Conservation (phyloP, 2,113 vertebrate genomes). For the Misgurnus mizolepis region DNA sequence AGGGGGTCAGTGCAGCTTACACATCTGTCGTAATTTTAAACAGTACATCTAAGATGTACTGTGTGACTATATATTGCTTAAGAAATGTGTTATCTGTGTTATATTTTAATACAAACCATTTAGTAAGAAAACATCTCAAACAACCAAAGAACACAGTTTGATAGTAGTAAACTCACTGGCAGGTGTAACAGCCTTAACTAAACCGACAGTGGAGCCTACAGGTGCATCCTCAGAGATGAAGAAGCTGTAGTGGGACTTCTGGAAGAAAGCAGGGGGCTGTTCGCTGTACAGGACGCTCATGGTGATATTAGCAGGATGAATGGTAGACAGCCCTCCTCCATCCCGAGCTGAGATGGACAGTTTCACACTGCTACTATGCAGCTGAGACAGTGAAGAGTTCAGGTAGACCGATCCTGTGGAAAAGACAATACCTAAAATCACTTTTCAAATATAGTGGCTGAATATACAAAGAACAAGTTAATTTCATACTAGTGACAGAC, state of each 20-base stretch:
- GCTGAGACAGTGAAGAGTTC: slow-evolving; percentile 75
- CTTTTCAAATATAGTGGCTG: background rate
- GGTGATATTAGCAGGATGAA: slow-evolving; percentile 77
- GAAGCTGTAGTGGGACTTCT: slow-evolving; percentile 81
- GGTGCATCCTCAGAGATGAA: slow-evolving; percentile 79
- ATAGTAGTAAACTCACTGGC: slow-evolving; percentile 73
- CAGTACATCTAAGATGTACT: no score
- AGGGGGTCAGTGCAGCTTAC: no score
- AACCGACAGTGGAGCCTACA: slow-evolving; percentile 77
- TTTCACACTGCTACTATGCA: slow-evolving; percentile 70
- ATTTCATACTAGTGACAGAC: no score
- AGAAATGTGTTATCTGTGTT: no score
- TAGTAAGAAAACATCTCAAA: background rate
- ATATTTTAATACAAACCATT: background rate
- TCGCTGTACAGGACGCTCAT: slow-evolving; percentile 77
- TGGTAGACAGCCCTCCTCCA: slow-evolving; percentile 76
- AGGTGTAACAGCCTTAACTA: slow-evolving; percentile 76
- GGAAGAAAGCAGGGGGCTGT: slow-evolving; percentile 81
- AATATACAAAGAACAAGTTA: no score
- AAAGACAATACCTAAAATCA: background rate
- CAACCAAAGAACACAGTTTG: background rate
- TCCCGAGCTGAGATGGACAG: slow-evolving; percentile 80
- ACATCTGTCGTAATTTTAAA: no score
- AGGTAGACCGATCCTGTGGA: slow-evolving; percentile 82
- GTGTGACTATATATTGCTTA: no score